Conservation (phyloP, 2,113 vertebrate genomes). For the Rhinopomastus cyanomelas region DNA sequence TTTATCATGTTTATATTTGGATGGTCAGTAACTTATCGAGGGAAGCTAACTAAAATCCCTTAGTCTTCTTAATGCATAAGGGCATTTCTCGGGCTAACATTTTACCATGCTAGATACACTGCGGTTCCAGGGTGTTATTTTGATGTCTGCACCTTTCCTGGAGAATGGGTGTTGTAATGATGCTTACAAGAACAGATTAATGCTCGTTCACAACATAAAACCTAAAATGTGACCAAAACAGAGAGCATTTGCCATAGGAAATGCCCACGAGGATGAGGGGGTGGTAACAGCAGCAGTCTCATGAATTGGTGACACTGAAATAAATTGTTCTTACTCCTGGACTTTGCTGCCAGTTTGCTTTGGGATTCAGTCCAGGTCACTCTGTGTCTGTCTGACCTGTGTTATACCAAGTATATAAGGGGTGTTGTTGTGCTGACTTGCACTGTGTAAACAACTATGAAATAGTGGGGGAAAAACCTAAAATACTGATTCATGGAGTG, state of each 20-base stretch:
- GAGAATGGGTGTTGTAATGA: neutral
- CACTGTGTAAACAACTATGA: neutral
- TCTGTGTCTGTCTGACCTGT: neutral
- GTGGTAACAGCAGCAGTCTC: neutral
- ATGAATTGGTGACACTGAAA: neutral
- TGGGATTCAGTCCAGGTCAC: neutral
- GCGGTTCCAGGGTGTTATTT: neutral
- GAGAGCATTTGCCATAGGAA: neutral
- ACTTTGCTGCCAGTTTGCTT: neutral
- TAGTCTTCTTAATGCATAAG: neutral
- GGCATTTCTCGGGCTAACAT: neutral
- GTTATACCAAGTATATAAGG: neutral
- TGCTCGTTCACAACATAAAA: neutral
- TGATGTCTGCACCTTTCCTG: neutral
- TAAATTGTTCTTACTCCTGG: neutral
- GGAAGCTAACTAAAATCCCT: neutral
- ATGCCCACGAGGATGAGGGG: neutral
- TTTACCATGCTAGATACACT: neutral
- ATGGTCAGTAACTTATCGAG: neutral
- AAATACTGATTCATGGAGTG: neutral
- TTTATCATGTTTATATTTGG: neutral
- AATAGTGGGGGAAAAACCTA: neutral
- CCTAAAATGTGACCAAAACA: no score
- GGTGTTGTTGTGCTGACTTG: neutral
- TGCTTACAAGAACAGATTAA: neutral